Evolutionary conservation across 2,888 invertebrate species (phyloP).

Genomic region (Drosophila quinaria): DNA sequence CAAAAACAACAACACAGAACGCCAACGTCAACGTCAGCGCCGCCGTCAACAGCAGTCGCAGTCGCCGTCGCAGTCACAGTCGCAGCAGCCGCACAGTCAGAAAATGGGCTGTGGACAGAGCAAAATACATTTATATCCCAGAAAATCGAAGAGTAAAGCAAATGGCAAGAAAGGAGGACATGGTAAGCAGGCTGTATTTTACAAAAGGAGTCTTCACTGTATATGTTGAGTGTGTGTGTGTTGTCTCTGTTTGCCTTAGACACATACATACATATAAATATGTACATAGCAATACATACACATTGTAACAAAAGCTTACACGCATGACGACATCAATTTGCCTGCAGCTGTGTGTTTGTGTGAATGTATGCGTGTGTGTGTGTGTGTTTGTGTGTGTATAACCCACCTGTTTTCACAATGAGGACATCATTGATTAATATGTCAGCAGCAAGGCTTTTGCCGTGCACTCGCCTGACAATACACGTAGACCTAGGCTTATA

Average conservation of each 20-base stretch:
- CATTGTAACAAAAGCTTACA: conserved; percentile 74
- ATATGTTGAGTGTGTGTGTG: no score
- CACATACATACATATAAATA: conserved; percentile 3
- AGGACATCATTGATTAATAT: conserved; percentile 82
- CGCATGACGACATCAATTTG: conserved; percentile 82
- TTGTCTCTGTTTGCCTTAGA: conserved; percentile 30
- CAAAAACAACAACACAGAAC: conserved; percentile 56
- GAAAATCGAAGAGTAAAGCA: conserved; percentile 91
- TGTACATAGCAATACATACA: conserved; percentile 13
- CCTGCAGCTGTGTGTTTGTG: conserved; percentile 41
- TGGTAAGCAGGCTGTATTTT: conserved; percentile 85
- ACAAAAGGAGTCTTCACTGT: conserved; percentile 21
- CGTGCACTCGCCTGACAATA: conserved; percentile 56
- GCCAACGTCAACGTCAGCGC: conserved; percentile 24
- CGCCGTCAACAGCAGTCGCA: conserved; percentile 19
- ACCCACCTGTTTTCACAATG: conserved; percentile 81
- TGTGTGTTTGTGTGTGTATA: conserved; percentile 54
- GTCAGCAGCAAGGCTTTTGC: conserved; percentile 61
- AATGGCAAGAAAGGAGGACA: conserved; percentile 89
- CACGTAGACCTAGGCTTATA: conserved; percentile 45
- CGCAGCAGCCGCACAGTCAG: conserved; percentile 55
- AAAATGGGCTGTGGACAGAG: conserved; percentile 95
- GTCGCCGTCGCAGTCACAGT: conserved; percentile 21
- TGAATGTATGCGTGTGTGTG: conserved; percentile 24
- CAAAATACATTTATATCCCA: conserved; percentile 94